Evolutionary conservation across 2,888 invertebrate species (phyloP).

Genomic region (Drosophila lutescens): DNA sequence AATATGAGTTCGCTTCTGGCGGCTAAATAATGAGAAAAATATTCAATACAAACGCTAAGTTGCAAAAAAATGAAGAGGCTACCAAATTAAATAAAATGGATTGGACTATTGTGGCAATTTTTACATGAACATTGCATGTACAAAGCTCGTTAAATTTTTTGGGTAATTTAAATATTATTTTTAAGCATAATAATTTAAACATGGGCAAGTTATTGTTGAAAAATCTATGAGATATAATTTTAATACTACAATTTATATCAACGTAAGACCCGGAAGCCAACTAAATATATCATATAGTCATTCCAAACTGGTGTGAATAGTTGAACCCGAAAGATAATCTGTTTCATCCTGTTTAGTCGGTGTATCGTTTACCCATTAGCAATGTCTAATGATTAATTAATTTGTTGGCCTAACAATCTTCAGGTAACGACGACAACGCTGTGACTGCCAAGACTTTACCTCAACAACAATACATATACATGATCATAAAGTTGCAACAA

Average conservation of each 20-base stretch:
- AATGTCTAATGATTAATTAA: conserved; percentile 51
- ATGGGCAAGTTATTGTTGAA: too few relatives aligned
- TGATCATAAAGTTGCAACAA: conserved; percentile 17
- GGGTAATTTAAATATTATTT: too few relatives aligned
- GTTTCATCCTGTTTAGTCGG: not conserved
- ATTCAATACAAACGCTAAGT: conserved; percentile 5
- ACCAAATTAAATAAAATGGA: conserved; percentile 6
- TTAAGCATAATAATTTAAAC: too few relatives aligned
- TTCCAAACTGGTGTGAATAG: too few relatives aligned
- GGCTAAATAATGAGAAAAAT: conserved; percentile 8
- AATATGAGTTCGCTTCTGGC: conserved; percentile 15
- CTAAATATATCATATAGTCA: too few relatives aligned
- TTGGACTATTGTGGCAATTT: not conserved
- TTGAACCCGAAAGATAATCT: not conserved
- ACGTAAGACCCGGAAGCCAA: too few relatives aligned
- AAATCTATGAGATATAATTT: too few relatives aligned
- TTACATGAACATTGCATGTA: too few relatives aligned
- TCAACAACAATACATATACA: conserved; percentile 21
- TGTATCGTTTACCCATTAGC: conserved; percentile 42
- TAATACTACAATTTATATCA: too few relatives aligned
- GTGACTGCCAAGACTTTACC: conserved; percentile 20
- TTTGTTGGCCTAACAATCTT: conserved; percentile 37
- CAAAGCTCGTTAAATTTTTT: too few relatives aligned
- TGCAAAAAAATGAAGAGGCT: not conserved
- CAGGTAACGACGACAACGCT: conserved; percentile 25